Evolutionary conservation across 2,113 vertebrate genomes (phyloP).

Genomic region (Melanotaenia duboulayi): DNA sequence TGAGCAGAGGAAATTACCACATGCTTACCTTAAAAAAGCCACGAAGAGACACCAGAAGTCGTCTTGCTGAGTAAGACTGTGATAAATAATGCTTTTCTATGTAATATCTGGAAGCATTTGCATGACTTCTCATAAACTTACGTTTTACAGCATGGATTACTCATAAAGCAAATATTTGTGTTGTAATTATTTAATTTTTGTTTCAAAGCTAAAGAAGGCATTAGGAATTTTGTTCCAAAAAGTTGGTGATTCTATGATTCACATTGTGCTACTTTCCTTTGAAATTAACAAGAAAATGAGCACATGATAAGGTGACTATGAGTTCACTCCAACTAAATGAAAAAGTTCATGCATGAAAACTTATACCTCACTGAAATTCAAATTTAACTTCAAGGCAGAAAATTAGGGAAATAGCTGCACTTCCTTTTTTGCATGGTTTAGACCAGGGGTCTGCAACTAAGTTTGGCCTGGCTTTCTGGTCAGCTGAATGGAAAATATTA

Average conservation of each 20-base stretch:
- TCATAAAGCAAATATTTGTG: too few relatives aligned
- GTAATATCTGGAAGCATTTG: not conserved
- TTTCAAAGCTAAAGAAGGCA: conserved; percentile 1
- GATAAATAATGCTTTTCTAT: not conserved
- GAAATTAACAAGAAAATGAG: not conserved
- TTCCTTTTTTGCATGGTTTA: not conserved
- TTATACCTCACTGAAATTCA: not conserved
- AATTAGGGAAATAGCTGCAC: not conserved
- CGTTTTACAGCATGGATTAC: too few relatives aligned
- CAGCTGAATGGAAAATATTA: too few relatives aligned
- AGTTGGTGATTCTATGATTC: not conserved
- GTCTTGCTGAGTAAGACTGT: too few relatives aligned
- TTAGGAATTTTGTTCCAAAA: not conserved
- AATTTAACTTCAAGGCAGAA: conserved; percentile 7
- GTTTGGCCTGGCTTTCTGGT: too few relatives aligned
- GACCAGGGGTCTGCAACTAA: too few relatives aligned
- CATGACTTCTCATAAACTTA: too few relatives aligned
- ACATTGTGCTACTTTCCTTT: not conserved
- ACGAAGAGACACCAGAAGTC: not conserved
- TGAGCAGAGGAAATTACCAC: not conserved
- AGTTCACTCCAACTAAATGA: not conserved
- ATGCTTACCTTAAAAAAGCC: conserved; percentile 1
- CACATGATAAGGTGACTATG: not conserved
- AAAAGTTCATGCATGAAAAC: not conserved
- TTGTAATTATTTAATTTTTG: too few relatives aligned